Conservation (phyloP, 2,888 invertebrate genomes). For the Synanthedon myopaeformis region DNA sequence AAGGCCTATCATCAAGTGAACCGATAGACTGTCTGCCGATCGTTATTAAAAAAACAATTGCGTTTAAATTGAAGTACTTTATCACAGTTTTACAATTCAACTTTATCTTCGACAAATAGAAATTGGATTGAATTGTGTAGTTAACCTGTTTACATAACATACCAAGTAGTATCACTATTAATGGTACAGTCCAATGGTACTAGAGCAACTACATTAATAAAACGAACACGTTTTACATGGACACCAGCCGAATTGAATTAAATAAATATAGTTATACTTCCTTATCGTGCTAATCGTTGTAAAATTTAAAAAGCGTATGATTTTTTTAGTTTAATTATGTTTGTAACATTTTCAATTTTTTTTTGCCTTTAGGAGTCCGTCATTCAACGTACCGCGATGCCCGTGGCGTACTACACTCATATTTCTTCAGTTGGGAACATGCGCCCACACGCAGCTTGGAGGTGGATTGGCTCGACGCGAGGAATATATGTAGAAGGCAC, state of each 20-base stretch:
- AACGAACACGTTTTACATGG: neutral
- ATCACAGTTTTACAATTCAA: neutral
- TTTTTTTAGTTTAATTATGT: constrained; percentile 1
- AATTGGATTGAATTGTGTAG: neutral
- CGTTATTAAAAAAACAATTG: too few relatives aligned
- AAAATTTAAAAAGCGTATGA: constrained; percentile 4
- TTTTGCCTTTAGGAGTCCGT: constrained; percentile 75
- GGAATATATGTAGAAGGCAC: constrained; percentile 91
- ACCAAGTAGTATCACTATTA: too few relatives aligned
- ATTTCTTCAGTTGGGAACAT: constrained; percentile 95
- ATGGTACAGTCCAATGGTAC: too few relatives aligned
- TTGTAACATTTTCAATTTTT: neutral
- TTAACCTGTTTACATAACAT: too few relatives aligned
- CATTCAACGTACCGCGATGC: constrained; percentile 91
- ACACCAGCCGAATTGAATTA: neutral
- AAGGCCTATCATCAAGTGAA: neutral
- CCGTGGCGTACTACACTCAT: constrained; percentile 88
- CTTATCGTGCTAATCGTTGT: constrained; percentile 5
- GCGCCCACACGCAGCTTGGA: constrained; percentile 83
- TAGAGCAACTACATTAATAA: too few relatives aligned
- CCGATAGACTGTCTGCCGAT: neutral
- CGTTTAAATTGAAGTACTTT: neutral
- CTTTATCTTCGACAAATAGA: neutral
- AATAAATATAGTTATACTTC: neutral
- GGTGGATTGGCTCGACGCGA: constrained; percentile 91